Conservation (phyloP, 2,888 invertebrate species). For the Epinotia bilunana region DNA sequence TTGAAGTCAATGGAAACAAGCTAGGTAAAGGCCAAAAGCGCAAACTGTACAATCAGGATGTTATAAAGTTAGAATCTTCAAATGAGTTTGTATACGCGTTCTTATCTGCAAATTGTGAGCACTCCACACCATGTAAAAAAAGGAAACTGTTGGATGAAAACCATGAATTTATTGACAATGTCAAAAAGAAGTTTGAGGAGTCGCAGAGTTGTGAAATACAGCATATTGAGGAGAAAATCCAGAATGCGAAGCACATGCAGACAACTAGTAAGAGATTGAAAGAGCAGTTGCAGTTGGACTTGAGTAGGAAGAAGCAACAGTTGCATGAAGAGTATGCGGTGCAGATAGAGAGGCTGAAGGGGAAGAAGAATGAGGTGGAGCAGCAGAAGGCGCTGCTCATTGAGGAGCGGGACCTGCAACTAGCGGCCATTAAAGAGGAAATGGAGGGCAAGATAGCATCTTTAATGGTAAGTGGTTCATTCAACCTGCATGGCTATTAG, state of each 20-base stretch:
- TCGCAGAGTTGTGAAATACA: conserved; percentile 74
- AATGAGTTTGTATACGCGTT: conserved; percentile 73
- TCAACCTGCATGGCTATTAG: neutral
- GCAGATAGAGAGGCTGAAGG: conserved; percentile 77
- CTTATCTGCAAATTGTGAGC: conserved; percentile 45
- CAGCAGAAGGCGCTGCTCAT: conserved; percentile 73
- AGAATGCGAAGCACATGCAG: conserved; percentile 73
- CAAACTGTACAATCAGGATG: conserved; percentile 64
- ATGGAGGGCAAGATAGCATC: conserved; percentile 71
- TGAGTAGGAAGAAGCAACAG: conserved; percentile 76
- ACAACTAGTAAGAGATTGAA: conserved; percentile 71
- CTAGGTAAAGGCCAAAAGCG: conserved; percentile 64
- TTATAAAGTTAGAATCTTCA: conserved; percentile 67
- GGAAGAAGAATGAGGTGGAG: conserved; percentile 78
- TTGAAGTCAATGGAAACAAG: conserved; percentile 73
- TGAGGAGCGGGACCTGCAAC: conserved; percentile 73
- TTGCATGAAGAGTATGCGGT: conserved; percentile 72
- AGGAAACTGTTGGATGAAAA: conserved; percentile 58
- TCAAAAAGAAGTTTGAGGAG: conserved; percentile 74
- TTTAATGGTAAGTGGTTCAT: conserved; percentile 62
- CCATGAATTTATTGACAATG: conserved; percentile 64
- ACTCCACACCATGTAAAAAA: conserved; percentile 65
- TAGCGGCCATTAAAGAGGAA: conserved; percentile 62
- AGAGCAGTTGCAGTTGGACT: conserved; percentile 72
- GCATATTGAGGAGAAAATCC: conserved; percentile 74